phyloP scores from a whole-genome alignment of 2,113 vertebrate genomes.

The Gyps fulvus region DNA sequence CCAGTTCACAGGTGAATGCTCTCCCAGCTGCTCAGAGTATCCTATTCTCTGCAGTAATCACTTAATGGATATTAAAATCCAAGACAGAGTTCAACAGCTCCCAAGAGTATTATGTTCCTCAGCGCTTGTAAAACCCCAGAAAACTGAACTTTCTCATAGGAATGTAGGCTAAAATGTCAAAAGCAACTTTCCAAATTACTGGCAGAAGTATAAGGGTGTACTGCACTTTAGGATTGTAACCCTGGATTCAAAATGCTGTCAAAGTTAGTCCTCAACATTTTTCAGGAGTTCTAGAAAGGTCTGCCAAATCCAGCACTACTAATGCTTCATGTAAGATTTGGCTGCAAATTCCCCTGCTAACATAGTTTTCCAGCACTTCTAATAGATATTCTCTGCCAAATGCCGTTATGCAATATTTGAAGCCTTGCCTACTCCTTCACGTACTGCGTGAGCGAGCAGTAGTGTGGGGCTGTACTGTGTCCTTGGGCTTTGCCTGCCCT shows the following conservation, averaged over 20 bases:
- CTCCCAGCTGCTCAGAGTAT: not conserved
- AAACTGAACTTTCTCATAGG: not conserved
- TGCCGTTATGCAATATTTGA: not conserved
- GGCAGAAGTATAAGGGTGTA: not conserved
- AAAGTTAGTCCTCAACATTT: not conserved
- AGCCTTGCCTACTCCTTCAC: not conserved
- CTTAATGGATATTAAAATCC: not conserved
- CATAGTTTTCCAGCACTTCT: not conserved
- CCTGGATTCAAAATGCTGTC: not conserved
- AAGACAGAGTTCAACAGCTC: not conserved
- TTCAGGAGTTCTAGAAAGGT: not conserved
- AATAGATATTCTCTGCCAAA: not conserved
- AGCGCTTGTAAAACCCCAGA: not conserved
- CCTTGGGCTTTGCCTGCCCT: not conserved
- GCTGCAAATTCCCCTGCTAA: not conserved
- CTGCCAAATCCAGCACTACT: not conserved
- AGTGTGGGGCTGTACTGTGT: not conserved
- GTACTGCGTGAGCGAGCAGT: fast-evolving
- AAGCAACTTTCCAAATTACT: not conserved
- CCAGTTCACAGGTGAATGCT: not conserved
- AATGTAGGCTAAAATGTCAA: slow-evolving; percentile 28
- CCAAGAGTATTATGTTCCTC: not conserved
- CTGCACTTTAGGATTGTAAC: not conserved
- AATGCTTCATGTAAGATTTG: not conserved
- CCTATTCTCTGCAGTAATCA: not conserved